Percentiles rank a stretch among this genome's conserved stretches.
Conservation (phyloP, 2,113 vertebrate species). For the Sceloporus tristichus region DNA sequence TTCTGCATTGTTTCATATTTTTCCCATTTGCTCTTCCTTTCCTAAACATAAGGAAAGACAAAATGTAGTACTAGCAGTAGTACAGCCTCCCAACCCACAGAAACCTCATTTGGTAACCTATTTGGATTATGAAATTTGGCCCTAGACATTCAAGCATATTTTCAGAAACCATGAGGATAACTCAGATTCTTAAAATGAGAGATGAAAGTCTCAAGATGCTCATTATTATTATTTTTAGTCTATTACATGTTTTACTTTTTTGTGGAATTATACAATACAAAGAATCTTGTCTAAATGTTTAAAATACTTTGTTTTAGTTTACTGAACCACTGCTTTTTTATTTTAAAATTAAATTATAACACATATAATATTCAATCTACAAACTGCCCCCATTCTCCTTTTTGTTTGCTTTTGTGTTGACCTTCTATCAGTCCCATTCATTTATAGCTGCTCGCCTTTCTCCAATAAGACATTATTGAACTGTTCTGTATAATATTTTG, state of each 20-base stretch:
- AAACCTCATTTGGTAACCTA: not conserved
- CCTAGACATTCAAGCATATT: not conserved
- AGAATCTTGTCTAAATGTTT: not conserved
- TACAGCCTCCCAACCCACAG: not conserved
- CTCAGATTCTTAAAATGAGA: not conserved
- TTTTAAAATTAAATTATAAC: not conserved
- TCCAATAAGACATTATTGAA: not conserved
- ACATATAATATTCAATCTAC: not conserved
- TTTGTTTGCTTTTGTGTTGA: not conserved
- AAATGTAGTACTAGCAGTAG: too few relatives aligned
- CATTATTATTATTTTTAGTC: not conserved
- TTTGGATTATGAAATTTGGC: not conserved
- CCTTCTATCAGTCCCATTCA: not conserved
- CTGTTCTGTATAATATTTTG: slow-evolving; percentile 29
- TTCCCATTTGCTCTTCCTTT: not conserved
- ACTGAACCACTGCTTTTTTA: not conserved
- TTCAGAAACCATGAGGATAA: not conserved
- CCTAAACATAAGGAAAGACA: not conserved
- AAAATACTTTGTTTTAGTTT: not conserved
- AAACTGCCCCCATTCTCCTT: not conserved
- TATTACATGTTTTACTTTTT: not conserved
- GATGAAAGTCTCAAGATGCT: not conserved
- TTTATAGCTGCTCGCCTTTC: not conserved
- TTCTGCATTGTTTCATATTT: not conserved
- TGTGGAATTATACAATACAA: not conserved